Base-by-base conservation (phyloP, 2,888 invertebrate genomes). In the Entomobrya multifasciata region DNA sequence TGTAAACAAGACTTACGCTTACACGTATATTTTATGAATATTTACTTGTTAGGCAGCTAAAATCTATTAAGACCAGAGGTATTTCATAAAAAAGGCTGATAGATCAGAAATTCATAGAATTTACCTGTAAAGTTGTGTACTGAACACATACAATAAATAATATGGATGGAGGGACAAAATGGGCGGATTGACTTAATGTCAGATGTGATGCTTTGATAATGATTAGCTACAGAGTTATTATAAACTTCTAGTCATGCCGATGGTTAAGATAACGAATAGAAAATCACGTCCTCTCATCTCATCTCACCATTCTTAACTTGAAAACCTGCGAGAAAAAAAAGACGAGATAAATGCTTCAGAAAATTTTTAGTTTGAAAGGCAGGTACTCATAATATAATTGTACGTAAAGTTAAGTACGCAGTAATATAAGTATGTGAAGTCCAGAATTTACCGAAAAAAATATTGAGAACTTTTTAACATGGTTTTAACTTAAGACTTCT, bases 171-270 rank as follows among this genome's bases (percentile, higher is more conserved):
- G 60, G 44, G 81, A 25, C 72, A 25, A 81, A n/a, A 22, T 81
- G 81, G 81, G 81, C 72, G 81, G 55, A 81, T 72, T 72, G 81
- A 81, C 81, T 81, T 72, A 30, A 41, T 81, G 70, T 72, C 81
- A 55, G 81, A 81, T 57, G 41, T 81, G 57, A 81, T 72, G 81
- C 44, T 41, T 44, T 60, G 79, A 80, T 81, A 81, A 81, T 81
- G 81, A 72, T 81, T 81, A 81, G 81, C 57, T 81, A 57, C 57
- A 81, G 81, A 81, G 81, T 81, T 81, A 72, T 81, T 81, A 72
- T 72, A 57, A 81, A 81, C 70, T 80, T 80, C 44, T 27, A 81
- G 81, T 72, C 81, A 81, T 81, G 81, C 81, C 57, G 81, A 81
- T 81, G 57, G 57, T 81, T 36, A 72, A 72, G 70, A 81, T 81